A percentile compares a stretch with the other conserved stretches of the same genome.
These are phyloP conservation scores for Ericerus pela DNA, from an alignment of 1,140 invertebrate species.

Conservation along the genomic window DNA sequence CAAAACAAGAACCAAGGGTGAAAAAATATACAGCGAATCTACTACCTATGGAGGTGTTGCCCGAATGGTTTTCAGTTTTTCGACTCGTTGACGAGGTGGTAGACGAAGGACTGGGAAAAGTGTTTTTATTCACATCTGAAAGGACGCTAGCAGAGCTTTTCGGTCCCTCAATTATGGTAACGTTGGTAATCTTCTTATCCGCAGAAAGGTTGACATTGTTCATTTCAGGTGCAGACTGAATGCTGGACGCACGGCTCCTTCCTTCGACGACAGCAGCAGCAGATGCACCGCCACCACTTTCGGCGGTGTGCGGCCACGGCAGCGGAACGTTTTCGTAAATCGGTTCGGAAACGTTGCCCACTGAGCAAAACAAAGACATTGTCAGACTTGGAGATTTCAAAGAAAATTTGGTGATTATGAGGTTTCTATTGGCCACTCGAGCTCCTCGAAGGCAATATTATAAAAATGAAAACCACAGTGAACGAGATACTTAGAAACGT, in stretches of 20 bases:
- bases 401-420: too few species aligned
- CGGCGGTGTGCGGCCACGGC: slow-evolving; percentile 21
- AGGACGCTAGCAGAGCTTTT: not conserved
- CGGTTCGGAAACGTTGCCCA: slow-evolving; percentile 42
- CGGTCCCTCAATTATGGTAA: not conserved
- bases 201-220: not conserved
- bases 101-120: not conserved
- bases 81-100: not conserved
- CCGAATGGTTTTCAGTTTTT: not conserved
- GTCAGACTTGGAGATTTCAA: too few species aligned
- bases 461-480: too few species aligned
- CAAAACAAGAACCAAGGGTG: too few species aligned
- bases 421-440: too few species aligned
- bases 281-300: not conserved
- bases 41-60: not conserved
- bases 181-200: slow-evolving; percentile 3
- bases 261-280: slow-evolving; percentile 25
- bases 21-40: too few species aligned
- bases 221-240: slow-evolving; percentile 48
- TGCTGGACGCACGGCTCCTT: slow-evolving; percentile 44
- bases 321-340: slow-evolving; percentile 65
- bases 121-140: not conserved
- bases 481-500: too few species aligned
- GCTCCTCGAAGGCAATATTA: too few species aligned
- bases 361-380: not conserved